Evolutionary conservation across 2,113 vertebrate genomes (phyloP).

Genomic region (Bos indicus): DNA sequence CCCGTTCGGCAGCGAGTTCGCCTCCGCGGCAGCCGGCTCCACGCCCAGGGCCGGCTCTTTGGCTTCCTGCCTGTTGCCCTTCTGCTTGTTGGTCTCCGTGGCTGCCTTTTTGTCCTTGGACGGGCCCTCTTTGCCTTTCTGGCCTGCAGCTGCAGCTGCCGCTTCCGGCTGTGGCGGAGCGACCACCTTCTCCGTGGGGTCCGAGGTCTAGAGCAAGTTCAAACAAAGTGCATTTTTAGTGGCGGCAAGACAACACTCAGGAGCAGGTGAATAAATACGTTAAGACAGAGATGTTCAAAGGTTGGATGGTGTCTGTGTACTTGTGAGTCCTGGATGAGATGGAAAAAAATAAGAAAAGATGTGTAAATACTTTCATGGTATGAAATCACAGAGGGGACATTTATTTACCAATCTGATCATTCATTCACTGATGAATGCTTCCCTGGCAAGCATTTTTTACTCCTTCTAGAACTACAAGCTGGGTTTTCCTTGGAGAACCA

Average conservation of each 20-base stretch:
- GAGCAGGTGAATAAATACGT: not conserved
- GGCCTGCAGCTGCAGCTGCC: slow-evolving; percentile 4
- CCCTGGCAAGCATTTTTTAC: not conserved
- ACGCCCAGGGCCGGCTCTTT: slow-evolving; percentile 57
- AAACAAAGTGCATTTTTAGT: slow-evolving; percentile 58
- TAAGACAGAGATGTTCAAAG: not conserved
- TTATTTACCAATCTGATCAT: not conserved
- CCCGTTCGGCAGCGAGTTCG: slow-evolving; percentile 73
- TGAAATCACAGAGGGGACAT: not conserved
- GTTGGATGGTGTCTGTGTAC: not conserved
- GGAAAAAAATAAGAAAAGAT: not conserved
- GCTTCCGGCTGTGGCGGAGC: slow-evolving; percentile 67
- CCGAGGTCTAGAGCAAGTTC: slow-evolving; percentile 73
- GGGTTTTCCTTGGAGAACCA: not conserved
- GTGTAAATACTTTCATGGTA: not conserved
- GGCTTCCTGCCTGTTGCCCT: slow-evolving; percentile 70
- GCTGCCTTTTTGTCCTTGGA: slow-evolving; percentile 70
- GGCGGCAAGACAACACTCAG: not conserved
- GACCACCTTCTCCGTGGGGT: slow-evolving; percentile 73
- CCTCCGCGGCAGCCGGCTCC: slow-evolving; percentile 13
- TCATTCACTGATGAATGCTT: not conserved
- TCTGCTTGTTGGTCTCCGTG: slow-evolving; percentile 68
- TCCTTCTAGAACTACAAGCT: not conserved
- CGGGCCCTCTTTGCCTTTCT: slow-evolving; percentile 81
- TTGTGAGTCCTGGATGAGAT: not conserved